phyloP scores from a whole-genome alignment of 2,797 vertebrate genomes.

The Trachops cirrhosus region DNA sequence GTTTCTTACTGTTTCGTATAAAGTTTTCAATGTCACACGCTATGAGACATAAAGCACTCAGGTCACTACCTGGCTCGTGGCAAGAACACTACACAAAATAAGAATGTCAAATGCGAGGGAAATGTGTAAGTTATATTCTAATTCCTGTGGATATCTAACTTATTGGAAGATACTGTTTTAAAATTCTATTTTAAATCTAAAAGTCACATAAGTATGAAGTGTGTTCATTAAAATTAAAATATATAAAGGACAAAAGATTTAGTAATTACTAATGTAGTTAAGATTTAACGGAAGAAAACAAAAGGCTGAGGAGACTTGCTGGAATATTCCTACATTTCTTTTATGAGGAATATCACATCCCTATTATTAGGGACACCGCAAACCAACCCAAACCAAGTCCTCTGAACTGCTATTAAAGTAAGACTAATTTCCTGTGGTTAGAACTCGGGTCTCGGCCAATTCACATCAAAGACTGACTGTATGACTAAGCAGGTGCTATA shows the following conservation, averaged over 20 bases:
- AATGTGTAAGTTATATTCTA: not conserved
- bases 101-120: not conserved
- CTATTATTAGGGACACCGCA: not conserved
- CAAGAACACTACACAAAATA: not conserved
- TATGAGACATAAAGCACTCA: not conserved
- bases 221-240: slow-evolving; percentile 31
- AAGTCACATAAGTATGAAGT: slow-evolving; percentile 24
- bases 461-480: not conserved
- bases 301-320: not conserved
- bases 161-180: not conserved
- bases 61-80: not conserved
- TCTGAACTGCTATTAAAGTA: not conserved
- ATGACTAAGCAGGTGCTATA: not conserved
- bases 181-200: slow-evolving; percentile 12
- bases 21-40: not conserved
- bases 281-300: slow-evolving; percentile 1
- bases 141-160: not conserved
- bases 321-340: not conserved
- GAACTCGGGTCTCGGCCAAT: not conserved
- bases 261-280: not conserved
- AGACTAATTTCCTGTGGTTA: not conserved
- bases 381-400: not conserved
- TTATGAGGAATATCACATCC: not conserved
- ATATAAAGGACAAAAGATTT: not conserved
- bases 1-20: not conserved